These are phyloP conservation scores for Brachypalpus laphriformis DNA, from an alignment of 2,888 invertebrate species.

Conservation along the genomic window DNA sequence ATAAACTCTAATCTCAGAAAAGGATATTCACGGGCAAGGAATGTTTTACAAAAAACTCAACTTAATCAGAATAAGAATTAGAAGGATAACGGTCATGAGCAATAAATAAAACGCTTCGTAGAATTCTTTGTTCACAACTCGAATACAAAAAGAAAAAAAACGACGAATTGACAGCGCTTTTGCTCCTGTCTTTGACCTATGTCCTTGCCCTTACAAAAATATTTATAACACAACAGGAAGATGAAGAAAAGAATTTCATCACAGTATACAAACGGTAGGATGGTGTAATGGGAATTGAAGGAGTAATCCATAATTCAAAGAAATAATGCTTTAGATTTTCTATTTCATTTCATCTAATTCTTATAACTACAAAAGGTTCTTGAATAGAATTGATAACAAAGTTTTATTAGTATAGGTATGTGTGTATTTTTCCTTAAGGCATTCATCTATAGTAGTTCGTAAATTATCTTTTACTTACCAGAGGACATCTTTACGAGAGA, in stretches of 20 bases:
- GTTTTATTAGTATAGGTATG: neutral
- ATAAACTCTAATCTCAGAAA: constrained; percentile 9
- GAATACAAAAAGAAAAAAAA: constrained; percentile 4
- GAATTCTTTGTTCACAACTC: constrained; percentile 26
- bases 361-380: neutral
- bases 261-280: neutral
- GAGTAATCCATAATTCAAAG: constrained; percentile 39
- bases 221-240: constrained; percentile 1
- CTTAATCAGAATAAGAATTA: constrained; percentile 55
- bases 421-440: neutral
- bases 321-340: constrained; percentile 6
- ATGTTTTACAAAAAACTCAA: constrained; percentile 3
- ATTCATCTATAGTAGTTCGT: neutral
- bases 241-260: neutral
- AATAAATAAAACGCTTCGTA: constrained; percentile 52
- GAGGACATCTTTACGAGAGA: neutral
- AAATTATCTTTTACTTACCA: constrained; percentile 1
- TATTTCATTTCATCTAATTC: constrained; percentile 16
- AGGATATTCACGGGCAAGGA: constrained; percentile 5
- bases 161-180: neutral
- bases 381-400: neutral
- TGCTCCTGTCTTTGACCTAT: neutral
- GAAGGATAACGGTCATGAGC: constrained; percentile 25
- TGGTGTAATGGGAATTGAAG: neutral
- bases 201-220: neutral